Evolutionary conservation across 2,113 vertebrate species (phyloP), one percentile per base, ranked within the genome.

Genomic region (Oplegnathus fasciatus): DNA sequence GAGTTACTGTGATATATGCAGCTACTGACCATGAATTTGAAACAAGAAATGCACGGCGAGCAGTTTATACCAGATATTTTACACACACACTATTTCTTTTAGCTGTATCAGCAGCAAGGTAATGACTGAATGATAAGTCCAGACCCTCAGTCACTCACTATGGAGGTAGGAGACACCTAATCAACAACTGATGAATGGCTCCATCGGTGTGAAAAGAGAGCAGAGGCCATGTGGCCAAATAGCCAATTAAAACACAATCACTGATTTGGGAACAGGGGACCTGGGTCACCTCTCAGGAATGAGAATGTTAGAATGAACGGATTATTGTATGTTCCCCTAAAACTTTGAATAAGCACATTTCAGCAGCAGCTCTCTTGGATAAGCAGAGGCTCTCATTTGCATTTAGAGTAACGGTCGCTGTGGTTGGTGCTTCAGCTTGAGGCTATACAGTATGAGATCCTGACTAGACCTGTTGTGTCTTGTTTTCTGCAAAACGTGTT

Each of bases 131-230:
- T 70, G 55, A 62, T 44, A 67, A 62, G 48, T 44, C 24, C 52
- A 88, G 50, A 60, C 22, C 18, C 60, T 40, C 10, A 57, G n/a
- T 55, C 57, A 58, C 52, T 78, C 61, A 75, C 22, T 40, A 18
- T n/a, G 68, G 42, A 73, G 37, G 66, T 32, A n/a, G 69, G 20
- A 78, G 60, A 75, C 75, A 74, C 46, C 60, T 80, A 82, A 83
- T 89, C 60, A 82, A 83, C 86, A 80, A 22, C 1, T 90, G 83
- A 89, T 93, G 46, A 89, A 92, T 86, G 83, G 42, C 76, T 89
- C 30, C 58, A 66, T 57, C 2, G 9, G 5, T 87, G 54, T 78
- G 74, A 55, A 78, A 6, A 46, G 42, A n/a, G 55, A 88, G 37
- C 15, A 62, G 28, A 83, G 44, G 37, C 57, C 5, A 8, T 48